Evolutionary conservation across 2,888 invertebrate species (phyloP), one percentile per base, ranked within the genome.

Genomic region (Junonia oenone): DNA sequence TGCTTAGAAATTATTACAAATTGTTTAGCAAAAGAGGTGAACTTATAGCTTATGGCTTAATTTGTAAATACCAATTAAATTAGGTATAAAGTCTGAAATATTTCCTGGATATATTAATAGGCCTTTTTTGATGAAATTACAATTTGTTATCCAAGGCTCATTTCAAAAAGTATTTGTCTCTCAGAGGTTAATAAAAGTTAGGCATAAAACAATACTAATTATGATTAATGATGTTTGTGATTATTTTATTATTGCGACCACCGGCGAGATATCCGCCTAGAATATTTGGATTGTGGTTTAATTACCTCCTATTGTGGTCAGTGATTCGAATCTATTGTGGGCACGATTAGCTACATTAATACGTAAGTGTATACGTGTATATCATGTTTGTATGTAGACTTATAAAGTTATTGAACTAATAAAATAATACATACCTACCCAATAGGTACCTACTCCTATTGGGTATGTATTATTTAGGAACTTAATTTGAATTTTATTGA

Each of bases 221-320:
- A 53, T 58, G 50, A 57, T 58, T 55, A 53, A 58, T 63, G 63
- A 40, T 81, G 78, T 77, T 64, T 78, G 75, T 50, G 55, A 55
- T 62, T 59, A 67, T 74, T 74, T 73, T 75, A 79, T 76, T 78
- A 78, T 76, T 74, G 74, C 87, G 89, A 89, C 89, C 89, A 89
- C 89, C 89, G 67, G 73, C 71, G 83, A 77, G 78, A 77, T 70
- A 79, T 83, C 78, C 77, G 78, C 73, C 72, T 76, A 78, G 83
- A 78, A 78, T 88, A 87, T 88, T 88, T 85, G 87, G 81, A 82
- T 83, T 86, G 78, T 78, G 68, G 74, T 84, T 87, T 89, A 88
- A 88, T 89, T 87, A 87, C 83, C 84, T 80, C 76, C 83, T 78
- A 87, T 88, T 88, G 89, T 86, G 81, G 76, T 65, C 65, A 69